Base-by-base conservation (phyloP, 2,888 invertebrate genomes). In the Noctua pronuba region DNA sequence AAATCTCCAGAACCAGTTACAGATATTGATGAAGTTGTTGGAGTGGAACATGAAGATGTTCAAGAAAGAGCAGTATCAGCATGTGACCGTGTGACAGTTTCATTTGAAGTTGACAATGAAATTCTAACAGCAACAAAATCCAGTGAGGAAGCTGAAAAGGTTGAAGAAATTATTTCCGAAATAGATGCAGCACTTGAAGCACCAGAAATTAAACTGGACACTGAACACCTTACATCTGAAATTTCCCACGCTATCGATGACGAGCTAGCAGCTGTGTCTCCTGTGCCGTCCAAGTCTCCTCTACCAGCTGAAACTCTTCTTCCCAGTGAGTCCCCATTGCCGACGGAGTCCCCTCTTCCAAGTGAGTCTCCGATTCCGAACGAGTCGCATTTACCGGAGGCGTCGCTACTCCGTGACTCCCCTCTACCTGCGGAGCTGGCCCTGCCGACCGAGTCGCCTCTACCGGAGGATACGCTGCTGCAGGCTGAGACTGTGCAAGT, bases 371-470 rank as follows among this genome's bases (percentile, higher is more conserved):
- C 86, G 60, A 66, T 90, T 69, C 89, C 89, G 68, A 80, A 80
- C 69, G 90, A 90, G 28, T 90, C 91, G 49, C 90, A 90, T 52
- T 76, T 90, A 52, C 74, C 41, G 1, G 90, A 90, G 28, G 83
- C 88, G 6, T 76, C 86, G 55, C 73, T 88, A 38, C 85, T 81
- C 44, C 77, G 85, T 44, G 89, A 90, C 21, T 90, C 91, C 10
- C 85, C 90, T 18, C 58, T 89, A 41, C 89, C 90, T 10, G 73
- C 79, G 6, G 90, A 90, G 41, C 55, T 82, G 64, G 77, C 84
- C 28, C 21, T 84, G 35, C 79, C 79, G 80, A 88, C 58, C 41
- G 93, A 81, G 89, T 92, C 69, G 24, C 70, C 68, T 66, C 62
- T 83, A 55, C 87, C 84, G 0, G 86, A 80, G 28, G 89, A 90